Percentiles rank a stretch among this genome's conserved stretches.
phyloP scores from a whole-genome alignment of 2,888 invertebrate genomes.

The Agrochola circellaris region DNA sequence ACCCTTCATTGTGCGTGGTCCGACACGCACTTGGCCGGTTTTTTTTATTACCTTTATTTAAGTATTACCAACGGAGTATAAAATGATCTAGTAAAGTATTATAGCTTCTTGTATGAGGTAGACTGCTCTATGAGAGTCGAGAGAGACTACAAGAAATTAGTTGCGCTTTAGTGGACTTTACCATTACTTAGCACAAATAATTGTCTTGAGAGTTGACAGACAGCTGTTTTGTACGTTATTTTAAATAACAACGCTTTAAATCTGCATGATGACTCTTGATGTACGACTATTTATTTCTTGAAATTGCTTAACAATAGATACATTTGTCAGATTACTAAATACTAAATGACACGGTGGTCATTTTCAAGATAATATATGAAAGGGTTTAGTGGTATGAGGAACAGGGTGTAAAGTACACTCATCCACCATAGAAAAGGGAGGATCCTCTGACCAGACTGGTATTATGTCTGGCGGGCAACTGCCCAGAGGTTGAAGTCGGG shows the following conservation, averaged over 20 bases:
- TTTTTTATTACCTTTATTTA: no score
- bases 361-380: background rate
- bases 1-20: no score
- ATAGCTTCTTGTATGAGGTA: background rate
- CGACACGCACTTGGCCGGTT: no score
- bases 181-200: background rate
- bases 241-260: slow-evolving; percentile 11
- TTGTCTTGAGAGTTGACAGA: background rate
- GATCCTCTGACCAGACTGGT: no score
- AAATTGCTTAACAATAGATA: background rate
- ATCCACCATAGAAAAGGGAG: no score
- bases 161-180: background rate
- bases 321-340: background rate
- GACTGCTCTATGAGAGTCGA: background rate
- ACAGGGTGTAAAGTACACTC: no score
- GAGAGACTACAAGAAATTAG: background rate
- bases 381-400: no score
- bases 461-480: no score
- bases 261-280: background rate
- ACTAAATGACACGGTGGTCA: background rate
- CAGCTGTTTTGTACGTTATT: background rate
- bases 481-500: no score
- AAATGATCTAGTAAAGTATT: background rate
- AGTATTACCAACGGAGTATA: background rate
- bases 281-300: slow-evolving; percentile 4